phyloP scores from a whole-genome alignment of 2,113 vertebrate genomes.

The Callorhinus ursinus region DNA sequence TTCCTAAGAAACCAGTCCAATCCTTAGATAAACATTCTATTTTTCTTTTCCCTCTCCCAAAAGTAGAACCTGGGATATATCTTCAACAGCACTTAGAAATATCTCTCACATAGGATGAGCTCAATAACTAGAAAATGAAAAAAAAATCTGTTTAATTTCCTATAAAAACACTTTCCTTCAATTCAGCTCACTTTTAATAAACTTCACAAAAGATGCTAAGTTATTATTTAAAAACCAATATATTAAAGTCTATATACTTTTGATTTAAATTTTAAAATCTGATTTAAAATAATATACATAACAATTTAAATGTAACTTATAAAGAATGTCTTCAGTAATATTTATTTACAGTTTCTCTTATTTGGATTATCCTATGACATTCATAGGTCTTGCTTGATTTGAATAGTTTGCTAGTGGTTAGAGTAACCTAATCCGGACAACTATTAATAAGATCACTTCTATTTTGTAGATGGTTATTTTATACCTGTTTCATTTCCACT shows the following conservation, averaged over 20 bases:
- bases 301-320: background rate
- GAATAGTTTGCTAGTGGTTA: background rate
- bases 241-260: background rate
- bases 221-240: background rate
- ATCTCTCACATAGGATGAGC: background rate
- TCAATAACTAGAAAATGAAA: background rate
- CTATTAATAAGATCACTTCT: background rate
- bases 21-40: background rate
- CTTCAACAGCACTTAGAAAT: background rate
- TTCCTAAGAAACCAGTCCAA: background rate
- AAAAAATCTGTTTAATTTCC: background rate
- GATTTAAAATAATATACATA: background rate
- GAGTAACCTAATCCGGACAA: background rate
- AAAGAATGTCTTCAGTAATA: slow-evolving; percentile 15
- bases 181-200: slow-evolving; percentile 8
- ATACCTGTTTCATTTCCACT: slow-evolving; percentile 38
- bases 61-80: background rate
- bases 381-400: background rate
- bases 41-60: background rate
- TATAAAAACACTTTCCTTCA: slow-evolving; percentile 36
- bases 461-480: background rate
- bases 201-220: background rate
- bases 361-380: background rate
- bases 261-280: slow-evolving; percentile 21
- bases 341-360: background rate